Conservation (phyloP, 2,113 vertebrate species). For the Phaethornis superciliosus region DNA sequence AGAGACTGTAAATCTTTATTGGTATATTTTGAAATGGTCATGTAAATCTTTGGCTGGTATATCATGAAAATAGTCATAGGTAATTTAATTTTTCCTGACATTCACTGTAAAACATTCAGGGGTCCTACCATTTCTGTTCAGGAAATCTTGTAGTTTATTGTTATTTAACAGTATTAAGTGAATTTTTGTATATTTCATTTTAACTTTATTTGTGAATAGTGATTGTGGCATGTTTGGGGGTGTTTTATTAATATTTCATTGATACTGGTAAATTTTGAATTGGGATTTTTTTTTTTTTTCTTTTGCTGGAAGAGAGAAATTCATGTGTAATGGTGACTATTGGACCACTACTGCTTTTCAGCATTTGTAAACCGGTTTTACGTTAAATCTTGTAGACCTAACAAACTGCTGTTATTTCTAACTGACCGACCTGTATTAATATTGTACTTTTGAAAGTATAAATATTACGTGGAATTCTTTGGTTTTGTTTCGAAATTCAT, state of each 20-base stretch:
- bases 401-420: conserved; percentile 87
- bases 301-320: conserved; percentile 78
- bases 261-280: conserved; percentile 78
- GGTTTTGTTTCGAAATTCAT: conserved; percentile 80
- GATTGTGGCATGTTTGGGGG: conserved; percentile 89
- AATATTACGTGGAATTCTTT: conserved; percentile 85
- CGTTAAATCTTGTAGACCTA: conserved; percentile 82
- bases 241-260: conserved; percentile 87
- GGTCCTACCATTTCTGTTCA: conserved; percentile 86
- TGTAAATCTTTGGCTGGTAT: conserved; percentile 81
- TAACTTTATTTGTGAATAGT: conserved; percentile 95
- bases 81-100: conserved; percentile 82
- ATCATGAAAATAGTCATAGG: conserved; percentile 82
- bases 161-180: conserved; percentile 98
- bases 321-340: conserved; percentile 81
- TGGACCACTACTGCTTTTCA: conserved; percentile 87
- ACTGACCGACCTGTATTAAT: conserved; percentile 92
- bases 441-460: conserved; percentile 90
- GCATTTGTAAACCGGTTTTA: conserved; percentile 84
- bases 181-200: conserved; percentile 90
- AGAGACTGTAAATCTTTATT: conserved; percentile 83
- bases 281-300: conserved; percentile 59
- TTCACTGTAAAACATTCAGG: conserved; percentile 86
- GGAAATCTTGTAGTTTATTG: conserved; percentile 87
- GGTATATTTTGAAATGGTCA: conserved; percentile 84